Evolutionary conservation across 2,797 vertebrate species (phyloP).

Genomic region (Steatocranus sp.): DNA sequence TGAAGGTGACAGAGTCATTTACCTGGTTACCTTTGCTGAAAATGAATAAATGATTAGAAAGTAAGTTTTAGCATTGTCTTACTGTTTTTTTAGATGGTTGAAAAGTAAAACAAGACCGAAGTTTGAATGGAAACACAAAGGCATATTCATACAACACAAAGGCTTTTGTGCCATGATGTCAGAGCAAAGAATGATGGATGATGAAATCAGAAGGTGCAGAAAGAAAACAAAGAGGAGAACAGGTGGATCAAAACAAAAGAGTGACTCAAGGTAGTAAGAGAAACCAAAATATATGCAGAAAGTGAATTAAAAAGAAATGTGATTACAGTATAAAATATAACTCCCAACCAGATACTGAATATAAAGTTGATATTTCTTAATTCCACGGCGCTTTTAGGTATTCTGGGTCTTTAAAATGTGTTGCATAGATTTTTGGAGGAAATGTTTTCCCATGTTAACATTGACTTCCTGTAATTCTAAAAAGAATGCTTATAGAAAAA

Average conservation of each 20-base stretch:
- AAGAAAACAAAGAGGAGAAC: not conserved
- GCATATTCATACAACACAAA: not conserved
- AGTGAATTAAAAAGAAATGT: not conserved
- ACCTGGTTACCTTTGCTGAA: not conserved
- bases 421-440: not conserved
- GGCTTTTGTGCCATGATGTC: not conserved
- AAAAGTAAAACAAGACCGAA: not conserved
- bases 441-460: not conserved
- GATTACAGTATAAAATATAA: not conserved
- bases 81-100: not conserved
- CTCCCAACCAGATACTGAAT: not conserved
- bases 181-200: not conserved
- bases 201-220: not conserved
- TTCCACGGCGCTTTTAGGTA: not conserved
- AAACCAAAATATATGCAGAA: not conserved
- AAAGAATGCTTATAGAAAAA: not conserved
- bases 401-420: not conserved
- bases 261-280: not conserved
- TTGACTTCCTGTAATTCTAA: not conserved
- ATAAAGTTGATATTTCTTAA: not conserved
- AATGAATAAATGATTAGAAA: not conserved
- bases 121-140: not conserved
- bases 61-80: not conserved
- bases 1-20: not conserved
- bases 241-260: not conserved